Evolutionary conservation across 2,113 vertebrate species (phyloP).

Genomic region (Pituophis catenifer): DNA sequence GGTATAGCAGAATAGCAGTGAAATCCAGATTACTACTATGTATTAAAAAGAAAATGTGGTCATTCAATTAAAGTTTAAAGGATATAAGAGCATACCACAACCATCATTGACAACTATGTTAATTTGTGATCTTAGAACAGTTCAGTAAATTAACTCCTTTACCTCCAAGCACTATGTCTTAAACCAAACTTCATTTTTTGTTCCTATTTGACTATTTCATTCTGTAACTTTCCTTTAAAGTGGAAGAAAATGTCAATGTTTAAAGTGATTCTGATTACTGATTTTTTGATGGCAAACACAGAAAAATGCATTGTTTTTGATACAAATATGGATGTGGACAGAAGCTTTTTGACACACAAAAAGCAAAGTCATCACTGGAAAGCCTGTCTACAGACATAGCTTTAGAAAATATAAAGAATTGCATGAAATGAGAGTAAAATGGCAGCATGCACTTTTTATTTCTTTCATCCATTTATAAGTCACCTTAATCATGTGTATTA

Average conservation of each 20-base stretch:
- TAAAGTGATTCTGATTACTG: background rate
- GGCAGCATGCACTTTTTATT: background rate
- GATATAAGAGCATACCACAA: background rate
- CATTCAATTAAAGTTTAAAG: background rate
- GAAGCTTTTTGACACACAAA: background rate
- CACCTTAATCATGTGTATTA: background rate
- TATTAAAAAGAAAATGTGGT: background rate
- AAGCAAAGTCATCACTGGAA: background rate
- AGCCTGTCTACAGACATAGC: background rate
- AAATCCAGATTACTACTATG: background rate
- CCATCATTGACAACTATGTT: background rate
- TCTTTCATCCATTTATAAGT: background rate
- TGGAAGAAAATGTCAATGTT: background rate
- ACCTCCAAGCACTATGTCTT: background rate
- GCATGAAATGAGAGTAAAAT: background rate
- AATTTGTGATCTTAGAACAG: background rate
- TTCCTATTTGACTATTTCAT: background rate
- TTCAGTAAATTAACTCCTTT: background rate
- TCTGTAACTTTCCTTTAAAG: background rate
- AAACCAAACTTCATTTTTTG: background rate
- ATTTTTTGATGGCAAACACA: background rate
- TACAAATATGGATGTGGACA: background rate
- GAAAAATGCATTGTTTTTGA: background rate
- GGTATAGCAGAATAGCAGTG: background rate
- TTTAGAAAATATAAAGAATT: background rate